phyloP scores from a whole-genome alignment of 2,113 vertebrate species.

The Echinops telfairi region DNA sequence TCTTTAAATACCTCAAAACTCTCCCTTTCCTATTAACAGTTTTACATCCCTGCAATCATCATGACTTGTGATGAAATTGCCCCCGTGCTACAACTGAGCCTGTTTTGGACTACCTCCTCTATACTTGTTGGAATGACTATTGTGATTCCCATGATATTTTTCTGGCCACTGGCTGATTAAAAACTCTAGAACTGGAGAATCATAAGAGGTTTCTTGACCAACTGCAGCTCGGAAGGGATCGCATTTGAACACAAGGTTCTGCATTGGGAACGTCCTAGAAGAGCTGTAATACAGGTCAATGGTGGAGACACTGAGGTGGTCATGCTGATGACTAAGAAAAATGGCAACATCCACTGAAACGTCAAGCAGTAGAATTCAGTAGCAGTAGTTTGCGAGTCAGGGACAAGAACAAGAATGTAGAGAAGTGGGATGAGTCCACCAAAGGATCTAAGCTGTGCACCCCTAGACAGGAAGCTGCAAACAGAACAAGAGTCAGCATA shows the following conservation, averaged over 20 bases:
- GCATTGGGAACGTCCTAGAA: too few relatives aligned
- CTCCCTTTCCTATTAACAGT: neutral
- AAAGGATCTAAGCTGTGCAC: neutral
- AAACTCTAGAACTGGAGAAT: too few relatives aligned
- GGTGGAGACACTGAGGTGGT: too few relatives aligned
- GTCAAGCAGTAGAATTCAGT: neutral
- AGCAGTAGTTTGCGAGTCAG: neutral
- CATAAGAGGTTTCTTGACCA: too few relatives aligned
- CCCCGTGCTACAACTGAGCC: neutral
- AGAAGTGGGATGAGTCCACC: neutral
- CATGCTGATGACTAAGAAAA: neutral
- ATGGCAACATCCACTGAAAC: neutral
- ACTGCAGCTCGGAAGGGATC: too few relatives aligned
- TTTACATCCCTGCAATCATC: neutral
- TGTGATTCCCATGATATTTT: constrained; percentile 15
- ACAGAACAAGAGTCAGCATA: too few relatives aligned
- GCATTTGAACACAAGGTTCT: too few relatives aligned
- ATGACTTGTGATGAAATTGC: neutral
- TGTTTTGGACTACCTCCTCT: neutral
- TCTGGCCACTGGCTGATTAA: neutral
- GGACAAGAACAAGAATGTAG: neutral
- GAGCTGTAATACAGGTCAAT: too few relatives aligned
- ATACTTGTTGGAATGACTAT: neutral
- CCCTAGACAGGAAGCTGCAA: too few relatives aligned
- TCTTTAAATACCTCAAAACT: neutral